phyloP scores from a whole-genome alignment of 2,888 invertebrate genomes.

The Trichopria drosophilae region DNA sequence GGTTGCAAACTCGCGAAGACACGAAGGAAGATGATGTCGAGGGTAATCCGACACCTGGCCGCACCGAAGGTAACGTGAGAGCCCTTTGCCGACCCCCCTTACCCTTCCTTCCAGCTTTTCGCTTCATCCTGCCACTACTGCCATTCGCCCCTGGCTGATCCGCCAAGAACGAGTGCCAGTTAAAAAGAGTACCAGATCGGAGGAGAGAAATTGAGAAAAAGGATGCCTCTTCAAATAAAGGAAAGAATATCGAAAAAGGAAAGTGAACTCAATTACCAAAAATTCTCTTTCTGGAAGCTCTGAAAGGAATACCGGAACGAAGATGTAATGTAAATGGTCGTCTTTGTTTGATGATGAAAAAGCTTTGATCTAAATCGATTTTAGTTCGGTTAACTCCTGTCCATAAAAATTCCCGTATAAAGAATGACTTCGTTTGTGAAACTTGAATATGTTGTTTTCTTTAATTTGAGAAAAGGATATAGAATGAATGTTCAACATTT shows the following conservation, averaged over 20 bases:
- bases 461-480: no score
- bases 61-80: constrained; percentile 56
- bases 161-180: constrained; percentile 26
- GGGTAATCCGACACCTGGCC: constrained; percentile 56
- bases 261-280: constrained; percentile 35
- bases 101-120: constrained; percentile 36
- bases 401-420: no score
- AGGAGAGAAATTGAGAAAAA: constrained; percentile 18
- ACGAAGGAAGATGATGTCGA: constrained; percentile 55
- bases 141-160: constrained; percentile 30
- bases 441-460: no score
- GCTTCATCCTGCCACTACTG: constrained; percentile 22
- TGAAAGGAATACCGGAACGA: no score
- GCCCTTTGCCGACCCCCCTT: constrained; percentile 46
- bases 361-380: no score
- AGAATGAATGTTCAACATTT: no score
- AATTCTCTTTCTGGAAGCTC: no score
- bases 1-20: constrained; percentile 55
- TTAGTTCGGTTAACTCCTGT: no score
- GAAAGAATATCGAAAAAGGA: constrained; percentile 4
- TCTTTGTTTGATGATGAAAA: no score
- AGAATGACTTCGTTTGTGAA: no score
- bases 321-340: no score
- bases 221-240: constrained; percentile 8
- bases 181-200: constrained; percentile 29